These are phyloP conservation scores for Lepisosteus osseus DNA, from an alignment of 2,113 vertebrate species.

Conservation along the genomic window DNA sequence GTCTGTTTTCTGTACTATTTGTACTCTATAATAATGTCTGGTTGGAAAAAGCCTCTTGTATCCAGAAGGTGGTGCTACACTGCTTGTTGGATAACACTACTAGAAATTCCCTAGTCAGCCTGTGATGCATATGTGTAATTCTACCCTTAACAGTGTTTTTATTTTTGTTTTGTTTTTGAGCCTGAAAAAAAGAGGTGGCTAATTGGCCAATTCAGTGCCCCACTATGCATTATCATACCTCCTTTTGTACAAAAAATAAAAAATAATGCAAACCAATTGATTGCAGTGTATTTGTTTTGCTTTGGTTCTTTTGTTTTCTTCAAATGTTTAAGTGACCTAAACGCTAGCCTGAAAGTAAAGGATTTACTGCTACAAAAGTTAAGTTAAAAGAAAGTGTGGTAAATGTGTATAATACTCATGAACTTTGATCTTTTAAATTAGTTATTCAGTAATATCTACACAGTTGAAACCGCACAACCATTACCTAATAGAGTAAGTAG, in stretches of 20 bases:
- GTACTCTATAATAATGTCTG: not conserved
- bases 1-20: not conserved
- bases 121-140: slow-evolving; percentile 1
- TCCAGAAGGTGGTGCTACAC: slow-evolving; percentile 11
- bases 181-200: slow-evolving; percentile 21
- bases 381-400: too few species aligned
- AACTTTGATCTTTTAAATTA: too few species aligned
- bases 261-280: slow-evolving; percentile 30
- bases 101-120: not conserved
- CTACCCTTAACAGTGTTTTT: not conserved
- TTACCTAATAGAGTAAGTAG: too few species aligned
- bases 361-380: too few species aligned
- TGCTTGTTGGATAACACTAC: slow-evolving; percentile 28
- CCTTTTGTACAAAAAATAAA: slow-evolving; percentile 59
- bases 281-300: not conserved
- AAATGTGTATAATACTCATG: too few species aligned
- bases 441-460: too few species aligned
- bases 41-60: not conserved
- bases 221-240: slow-evolving; percentile 50
- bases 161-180: not conserved
- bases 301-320: not conserved
- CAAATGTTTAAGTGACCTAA: too few species aligned
- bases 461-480: too few species aligned
- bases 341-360: too few species aligned
- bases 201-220: slow-evolving; percentile 42